Base-by-base conservation (phyloP, 2,888 invertebrate genomes). In the Muschampia plurimacula region DNA sequence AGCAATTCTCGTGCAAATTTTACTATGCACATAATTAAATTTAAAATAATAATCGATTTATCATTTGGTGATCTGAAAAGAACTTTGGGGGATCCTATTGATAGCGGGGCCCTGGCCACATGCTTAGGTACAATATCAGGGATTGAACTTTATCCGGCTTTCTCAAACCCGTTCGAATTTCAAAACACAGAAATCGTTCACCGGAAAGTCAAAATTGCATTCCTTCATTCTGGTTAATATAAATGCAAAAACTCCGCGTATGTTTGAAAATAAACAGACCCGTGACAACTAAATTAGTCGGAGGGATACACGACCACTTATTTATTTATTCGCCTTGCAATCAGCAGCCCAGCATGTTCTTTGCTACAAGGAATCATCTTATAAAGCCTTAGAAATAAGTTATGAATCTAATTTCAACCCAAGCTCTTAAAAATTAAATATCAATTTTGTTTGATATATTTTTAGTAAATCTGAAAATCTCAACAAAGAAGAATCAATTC, bases 271-370 rank as follows among this genome's bases (percentile, higher is more conserved):
- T 82, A 83, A 82, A 81, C 77, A 75, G 15, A 39, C n/a, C 44
- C 76, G 82, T 83, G 82, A 87, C 85, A 87, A 83, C 77, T 85
- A 84, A 86, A 86, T 87, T 85, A 86, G 84, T 81, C 76, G 79
- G 74, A 78, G 81, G 77, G 78, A 77, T 77, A 77, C 76, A 74
- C 74, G 74, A 63, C 75, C 72, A 82, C 76, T 77, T 80, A 81
- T 80, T 86, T 85, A 86, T 85, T 85, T 86, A 84, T 84, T 83
- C 80, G 82, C 80, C 76, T 83, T 78, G 86, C 88, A 88, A 88
- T 88, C 84, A 86, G 77, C 81, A 75, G 78, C 82, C 52, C 83
- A 82, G 84, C 83, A 79, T 81, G 82, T 78, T 75, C 77, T 74
- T 77, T 22, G 64, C 57, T 59, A 9, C 65, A 13, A 64, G 60